phyloP scores from a whole-genome alignment of 2,797 vertebrate species.

The Rhinichthys osculus region DNA sequence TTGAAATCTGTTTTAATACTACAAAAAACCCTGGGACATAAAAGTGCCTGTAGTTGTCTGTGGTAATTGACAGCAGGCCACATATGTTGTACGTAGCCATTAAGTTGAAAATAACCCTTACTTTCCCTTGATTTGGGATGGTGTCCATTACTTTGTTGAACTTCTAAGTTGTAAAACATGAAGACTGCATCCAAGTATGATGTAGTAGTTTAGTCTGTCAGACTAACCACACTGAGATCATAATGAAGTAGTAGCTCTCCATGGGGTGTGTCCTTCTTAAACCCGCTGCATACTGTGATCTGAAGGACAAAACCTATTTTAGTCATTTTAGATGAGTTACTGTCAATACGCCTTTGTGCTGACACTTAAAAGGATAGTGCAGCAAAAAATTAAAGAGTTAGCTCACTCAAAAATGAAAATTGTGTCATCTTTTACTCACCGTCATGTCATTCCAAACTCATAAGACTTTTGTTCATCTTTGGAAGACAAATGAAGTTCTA shows the following conservation, averaged over 20 bases:
- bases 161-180: slow-evolving; percentile 4
- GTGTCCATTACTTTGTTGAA: neutral
- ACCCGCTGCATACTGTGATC: neutral
- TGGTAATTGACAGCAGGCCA: slow-evolving; percentile 16
- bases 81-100: neutral
- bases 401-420: neutral
- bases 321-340: neutral
- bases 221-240: slow-evolving; percentile 26
- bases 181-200: slow-evolving; percentile 20
- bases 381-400: neutral
- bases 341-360: neutral
- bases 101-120: slow-evolving; percentile 15
- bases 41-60: slow-evolving; percentile 10
- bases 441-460: neutral
- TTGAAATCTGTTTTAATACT: neutral
- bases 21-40: neutral
- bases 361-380: neutral
- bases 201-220: neutral
- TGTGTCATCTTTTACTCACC: neutral
- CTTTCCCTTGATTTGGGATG: neutral
- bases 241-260: slow-evolving; percentile 24
- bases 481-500: neutral
- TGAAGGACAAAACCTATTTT: neutral
- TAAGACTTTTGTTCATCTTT: neutral
- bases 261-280: neutral